These are phyloP conservation scores for Nephila pilipes DNA, from an alignment of 1,140 invertebrate species.

Conservation along the genomic window DNA sequence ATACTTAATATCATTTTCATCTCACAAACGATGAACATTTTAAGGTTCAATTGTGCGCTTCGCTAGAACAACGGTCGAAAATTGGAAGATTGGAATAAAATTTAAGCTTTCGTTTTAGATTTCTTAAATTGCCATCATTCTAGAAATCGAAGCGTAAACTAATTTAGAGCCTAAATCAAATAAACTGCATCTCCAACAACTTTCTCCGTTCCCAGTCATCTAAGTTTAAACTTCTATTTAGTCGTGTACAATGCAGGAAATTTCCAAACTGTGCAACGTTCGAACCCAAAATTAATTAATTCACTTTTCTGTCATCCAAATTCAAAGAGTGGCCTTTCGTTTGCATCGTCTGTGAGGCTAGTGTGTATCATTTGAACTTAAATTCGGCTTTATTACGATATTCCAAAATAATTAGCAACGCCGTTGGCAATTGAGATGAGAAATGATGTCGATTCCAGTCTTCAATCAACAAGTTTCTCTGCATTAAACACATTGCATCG, in stretches of 20 bases:
- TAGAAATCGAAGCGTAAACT: not conserved
- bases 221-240: not conserved
- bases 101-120: no score
- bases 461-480: not conserved
- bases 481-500: not conserved
- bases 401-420: not conserved
- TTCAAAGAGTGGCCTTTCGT: not conserved
- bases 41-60: not conserved
- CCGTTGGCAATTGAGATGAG: not conserved
- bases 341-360: not conserved
- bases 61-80: not conserved
- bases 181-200: not conserved
- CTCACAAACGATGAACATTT: not conserved
- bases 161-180: not conserved
- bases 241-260: not conserved
- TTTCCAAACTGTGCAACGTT: not conserved
- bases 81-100: not conserved
- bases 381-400: not conserved
- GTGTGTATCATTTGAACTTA: not conserved
- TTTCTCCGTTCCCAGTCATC: not conserved
- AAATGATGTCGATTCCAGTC: not conserved
- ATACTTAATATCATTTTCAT: no score
- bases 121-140: not conserved
- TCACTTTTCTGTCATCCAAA: not conserved
- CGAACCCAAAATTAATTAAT: not conserved